A percentile compares a stretch with the other conserved stretches of the same genome.
phyloP scores from a whole-genome alignment of 2,888 invertebrate genomes.

The Eurois occulta region DNA sequence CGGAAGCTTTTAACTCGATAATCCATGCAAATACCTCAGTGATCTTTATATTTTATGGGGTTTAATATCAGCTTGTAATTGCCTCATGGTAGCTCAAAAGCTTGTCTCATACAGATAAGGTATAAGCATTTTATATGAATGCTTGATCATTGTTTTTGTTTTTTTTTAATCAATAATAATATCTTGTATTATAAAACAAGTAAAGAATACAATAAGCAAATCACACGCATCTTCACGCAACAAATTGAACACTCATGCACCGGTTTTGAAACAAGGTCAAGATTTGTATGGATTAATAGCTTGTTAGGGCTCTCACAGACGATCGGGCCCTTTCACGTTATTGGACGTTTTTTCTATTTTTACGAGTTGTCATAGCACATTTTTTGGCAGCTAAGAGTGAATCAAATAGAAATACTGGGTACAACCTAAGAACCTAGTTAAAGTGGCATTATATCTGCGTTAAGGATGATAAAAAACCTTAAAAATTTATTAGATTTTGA shows the following conservation, averaged over 20 bases:
- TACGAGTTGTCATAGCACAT: neutral
- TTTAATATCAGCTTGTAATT: constrained; percentile 13
- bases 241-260: constrained; percentile 71
- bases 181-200: constrained; percentile 6
- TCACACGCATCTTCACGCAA: constrained; percentile 74
- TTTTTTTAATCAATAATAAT: neutral
- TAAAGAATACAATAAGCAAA: constrained; percentile 67
- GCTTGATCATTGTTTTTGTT: neutral
- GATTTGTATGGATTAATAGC: constrained; percentile 60
- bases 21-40: constrained; percentile 39
- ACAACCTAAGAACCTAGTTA: neutral
- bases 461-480: neutral
- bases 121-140: neutral
- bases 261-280: constrained; percentile 74
- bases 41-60: constrained; percentile 24
- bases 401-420: neutral
- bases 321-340: constrained; percentile 36
- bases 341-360: neutral
- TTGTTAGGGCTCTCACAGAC: constrained; percentile 56
- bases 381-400: neutral
- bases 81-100: neutral
- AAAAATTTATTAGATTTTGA: neutral
- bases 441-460: neutral
- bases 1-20: constrained; percentile 61
- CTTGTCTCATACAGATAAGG: neutral